phyloP scores from a whole-genome alignment of 2,888 invertebrate genomes.

The Callimorpha dominula region DNA sequence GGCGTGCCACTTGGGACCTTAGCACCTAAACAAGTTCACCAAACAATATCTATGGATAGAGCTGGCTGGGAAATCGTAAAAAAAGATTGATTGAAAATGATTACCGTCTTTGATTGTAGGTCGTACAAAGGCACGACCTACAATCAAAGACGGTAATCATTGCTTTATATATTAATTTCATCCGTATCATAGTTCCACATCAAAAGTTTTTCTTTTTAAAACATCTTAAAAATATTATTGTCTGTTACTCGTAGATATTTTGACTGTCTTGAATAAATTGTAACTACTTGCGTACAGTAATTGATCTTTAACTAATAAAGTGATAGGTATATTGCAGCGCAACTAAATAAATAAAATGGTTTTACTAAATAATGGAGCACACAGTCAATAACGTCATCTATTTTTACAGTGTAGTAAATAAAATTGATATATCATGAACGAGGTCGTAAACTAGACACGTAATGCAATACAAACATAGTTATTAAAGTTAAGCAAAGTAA shows the following conservation, averaged over 20 bases:
- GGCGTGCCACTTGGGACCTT: constrained; percentile 45
- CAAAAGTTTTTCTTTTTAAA: neutral
- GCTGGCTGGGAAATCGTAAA: constrained; percentile 41
- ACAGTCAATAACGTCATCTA: neutral
- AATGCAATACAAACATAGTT: neutral
- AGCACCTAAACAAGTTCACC: constrained; percentile 45
- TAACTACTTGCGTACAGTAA: neutral
- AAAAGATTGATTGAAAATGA: constrained; percentile 22
- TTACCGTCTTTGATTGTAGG: constrained; percentile 25
- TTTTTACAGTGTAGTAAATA: neutral
- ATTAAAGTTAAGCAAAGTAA: neutral
- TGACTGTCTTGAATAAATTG: neutral
- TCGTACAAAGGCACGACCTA: no score
- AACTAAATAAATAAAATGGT: neutral
- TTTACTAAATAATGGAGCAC: neutral
- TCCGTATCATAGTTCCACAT: neutral
- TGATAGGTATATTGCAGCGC: no score
- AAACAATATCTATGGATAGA: constrained; percentile 41
- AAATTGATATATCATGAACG: constrained; percentile 2
- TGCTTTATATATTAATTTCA: neutral
- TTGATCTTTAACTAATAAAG: neutral
- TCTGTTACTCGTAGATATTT: neutral
- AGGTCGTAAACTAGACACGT: constrained; percentile 1
- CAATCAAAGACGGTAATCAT: no score
- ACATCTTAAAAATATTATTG: neutral